These are phyloP conservation scores for Myiozetetes cayanensis DNA, from an alignment of 2,113 vertebrate genomes.

Conservation along the genomic window DNA sequence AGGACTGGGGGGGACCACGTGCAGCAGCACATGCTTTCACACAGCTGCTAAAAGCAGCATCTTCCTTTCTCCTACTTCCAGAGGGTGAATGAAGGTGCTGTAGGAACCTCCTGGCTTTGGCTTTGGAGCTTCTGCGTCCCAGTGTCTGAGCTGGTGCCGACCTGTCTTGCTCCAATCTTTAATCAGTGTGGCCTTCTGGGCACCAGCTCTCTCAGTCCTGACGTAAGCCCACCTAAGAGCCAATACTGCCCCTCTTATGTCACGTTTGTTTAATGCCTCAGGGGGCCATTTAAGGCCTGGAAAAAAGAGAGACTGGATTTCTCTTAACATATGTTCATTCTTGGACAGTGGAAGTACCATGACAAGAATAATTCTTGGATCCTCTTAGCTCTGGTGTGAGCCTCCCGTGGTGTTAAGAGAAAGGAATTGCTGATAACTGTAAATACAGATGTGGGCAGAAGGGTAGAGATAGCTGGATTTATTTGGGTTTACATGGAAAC, in stretches of 20 bases:
- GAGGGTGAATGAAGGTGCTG: background rate
- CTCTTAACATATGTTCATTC: background rate
- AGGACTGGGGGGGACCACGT: background rate
- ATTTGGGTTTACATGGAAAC: background rate
- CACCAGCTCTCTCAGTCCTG: background rate
- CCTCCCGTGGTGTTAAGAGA: background rate
- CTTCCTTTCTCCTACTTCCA: background rate
- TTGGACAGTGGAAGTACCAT: background rate
- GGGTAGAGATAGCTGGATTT: background rate
- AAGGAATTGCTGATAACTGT: background rate
- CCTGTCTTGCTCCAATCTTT: rapidly evolving
- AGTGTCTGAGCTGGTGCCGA: background rate
- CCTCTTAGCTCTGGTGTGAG: background rate
- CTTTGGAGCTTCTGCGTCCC: rapidly evolving
- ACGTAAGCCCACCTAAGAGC: background rate
- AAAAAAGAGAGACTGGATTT: background rate
- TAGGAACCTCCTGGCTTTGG: background rate
- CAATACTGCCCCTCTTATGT: background rate
- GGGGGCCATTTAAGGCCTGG: background rate
- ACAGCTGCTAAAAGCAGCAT: background rate
- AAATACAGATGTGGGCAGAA: background rate
- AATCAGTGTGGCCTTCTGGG: background rate
- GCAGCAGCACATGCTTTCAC: background rate
- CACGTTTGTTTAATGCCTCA: background rate
- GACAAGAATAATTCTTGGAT: constrained; percentile 13